Base-by-base conservation (phyloP, 1,140 invertebrate genomes). In the Episyrphus balteatus region DNA sequence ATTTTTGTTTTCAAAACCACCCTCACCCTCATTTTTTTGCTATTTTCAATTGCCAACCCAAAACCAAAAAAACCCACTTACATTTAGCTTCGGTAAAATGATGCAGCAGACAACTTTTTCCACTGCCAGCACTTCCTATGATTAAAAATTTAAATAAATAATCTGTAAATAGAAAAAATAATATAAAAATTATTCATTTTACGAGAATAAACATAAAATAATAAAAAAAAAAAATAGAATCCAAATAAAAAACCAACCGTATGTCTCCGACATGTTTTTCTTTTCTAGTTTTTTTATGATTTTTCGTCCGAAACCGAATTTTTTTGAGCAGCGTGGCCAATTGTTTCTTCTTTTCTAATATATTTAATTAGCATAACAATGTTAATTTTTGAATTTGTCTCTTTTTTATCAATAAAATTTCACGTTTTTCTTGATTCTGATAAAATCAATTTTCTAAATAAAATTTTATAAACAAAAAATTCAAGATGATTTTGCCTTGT, bases 1-100 rank as follows among this genome's bases (percentile, higher is more conserved):
- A n/a, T n/a, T 26, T 26, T 26, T 26, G 21, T 26, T n/a, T n/a
- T 26, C 21, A 26, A 26, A 26, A 26, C 21, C 8, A 26, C 36
- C 13, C 36, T 37, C 36, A 37, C 13, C 15, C 36, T n/a, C 11
- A n/a, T 14, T 10, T 17, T 10, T n/a, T n/a, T n/a, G n/a, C n/a
- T n/a, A n/a, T n/a, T n/a, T n/a, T n/a, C n/a, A n/a, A n/a, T n/a
- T n/a, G n/a, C n/a, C n/a, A n/a, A n/a, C n/a, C n/a, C n/a, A n/a
- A n/a, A n/a, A 14, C 11, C 11, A 5, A 7, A 42, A 42, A 26
- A 41, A 5, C 33, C 39, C 62, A 82, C 76, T 81, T 79, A 81
- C 84, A 92, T 75, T 89, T 86, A 61, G 86, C 90, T 70, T 91
- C 88, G 60, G 89, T 91, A 62, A 92, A 92, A 70, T 92, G 88